A percentile compares a stretch with the other conserved stretches of the same genome.
Conservation (phyloP, 2,113 vertebrate genomes). For the Regulus satrapa region DNA sequence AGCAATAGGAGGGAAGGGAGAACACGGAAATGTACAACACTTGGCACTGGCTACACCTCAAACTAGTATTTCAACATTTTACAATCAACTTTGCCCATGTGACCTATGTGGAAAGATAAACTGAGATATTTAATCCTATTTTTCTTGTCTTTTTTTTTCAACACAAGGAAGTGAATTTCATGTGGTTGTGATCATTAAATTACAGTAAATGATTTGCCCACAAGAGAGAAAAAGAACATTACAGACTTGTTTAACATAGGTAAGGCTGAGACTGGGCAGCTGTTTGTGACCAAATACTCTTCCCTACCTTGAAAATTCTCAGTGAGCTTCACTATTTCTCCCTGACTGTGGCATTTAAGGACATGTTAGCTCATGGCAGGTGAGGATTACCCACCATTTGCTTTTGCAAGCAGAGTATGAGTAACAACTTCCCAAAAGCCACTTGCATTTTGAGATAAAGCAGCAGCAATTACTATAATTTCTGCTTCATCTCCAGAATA, state of each 20-base stretch:
- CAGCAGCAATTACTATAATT: background rate
- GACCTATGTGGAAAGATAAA: slow-evolving; percentile 62
- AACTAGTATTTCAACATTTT: slow-evolving; percentile 72
- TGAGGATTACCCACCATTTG: background rate
- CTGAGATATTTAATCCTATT: slow-evolving; percentile 49
- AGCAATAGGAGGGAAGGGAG: background rate
- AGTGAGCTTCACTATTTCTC: background rate
- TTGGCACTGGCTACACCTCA: slow-evolving; percentile 50
- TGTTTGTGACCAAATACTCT: background rate
- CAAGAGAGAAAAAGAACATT: background rate
- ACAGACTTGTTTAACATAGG: background rate
- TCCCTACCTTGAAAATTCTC: background rate
- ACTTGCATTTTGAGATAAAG: background rate
- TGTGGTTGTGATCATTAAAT: background rate
- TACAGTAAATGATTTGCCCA: slow-evolving; percentile 9
- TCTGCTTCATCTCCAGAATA: background rate
- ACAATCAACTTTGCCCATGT: slow-evolving; percentile 29
- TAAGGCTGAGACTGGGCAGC: background rate
- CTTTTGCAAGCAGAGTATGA: background rate
- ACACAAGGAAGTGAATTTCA: slow-evolving; percentile 43
- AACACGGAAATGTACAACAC: slow-evolving; percentile 46
- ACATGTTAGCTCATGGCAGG: background rate
- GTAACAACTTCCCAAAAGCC: background rate
- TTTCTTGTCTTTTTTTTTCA: background rate
- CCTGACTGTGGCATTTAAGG: background rate